phyloP scores from a whole-genome alignment of 2,797 vertebrate genomes.

The Enteromius treurensis region DNA sequence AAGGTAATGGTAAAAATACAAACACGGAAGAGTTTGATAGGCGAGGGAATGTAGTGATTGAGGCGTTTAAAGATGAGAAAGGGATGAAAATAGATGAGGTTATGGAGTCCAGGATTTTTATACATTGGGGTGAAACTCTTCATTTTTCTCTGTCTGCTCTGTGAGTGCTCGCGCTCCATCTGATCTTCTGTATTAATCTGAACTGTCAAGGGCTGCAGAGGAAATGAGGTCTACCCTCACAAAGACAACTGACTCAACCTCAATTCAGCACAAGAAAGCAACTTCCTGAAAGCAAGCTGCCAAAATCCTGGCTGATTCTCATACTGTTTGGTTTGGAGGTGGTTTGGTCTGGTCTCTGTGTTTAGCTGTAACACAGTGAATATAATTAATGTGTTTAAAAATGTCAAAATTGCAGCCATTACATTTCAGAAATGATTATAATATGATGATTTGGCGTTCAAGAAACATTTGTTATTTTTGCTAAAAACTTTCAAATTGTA shows the following conservation, averaged over 20 bases:
- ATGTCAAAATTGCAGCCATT: background rate
- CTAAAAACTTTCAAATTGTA: background rate
- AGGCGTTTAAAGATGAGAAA: constrained; percentile 1
- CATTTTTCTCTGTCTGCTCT: constrained; percentile 39
- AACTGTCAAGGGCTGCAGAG: constrained; percentile 37
- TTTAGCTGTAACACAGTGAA: constrained; percentile 7
- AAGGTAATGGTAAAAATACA: constrained; percentile 40
- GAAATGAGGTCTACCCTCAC: constrained; percentile 36
- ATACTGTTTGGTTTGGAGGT: background rate
- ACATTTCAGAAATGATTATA: background rate
- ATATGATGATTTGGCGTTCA: background rate
- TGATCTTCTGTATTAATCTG: constrained; percentile 41
- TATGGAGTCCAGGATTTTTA: constrained; percentile 17
- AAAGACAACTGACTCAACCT: constrained; percentile 25
- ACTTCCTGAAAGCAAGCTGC: background rate
- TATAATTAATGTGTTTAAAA: background rate
- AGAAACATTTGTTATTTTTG: background rate
- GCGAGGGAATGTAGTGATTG: constrained; percentile 11
- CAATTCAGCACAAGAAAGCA: constrained; percentile 18
- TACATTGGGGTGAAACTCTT: constrained; percentile 6
- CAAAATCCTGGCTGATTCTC: background rate
- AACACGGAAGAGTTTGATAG: constrained; percentile 31
- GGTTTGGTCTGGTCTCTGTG: background rate
- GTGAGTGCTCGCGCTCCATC: background rate
- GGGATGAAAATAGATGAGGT: constrained; percentile 7